phyloP scores from a whole-genome alignment of 2,113 vertebrate genomes.

The Alethe castanea region DNA sequence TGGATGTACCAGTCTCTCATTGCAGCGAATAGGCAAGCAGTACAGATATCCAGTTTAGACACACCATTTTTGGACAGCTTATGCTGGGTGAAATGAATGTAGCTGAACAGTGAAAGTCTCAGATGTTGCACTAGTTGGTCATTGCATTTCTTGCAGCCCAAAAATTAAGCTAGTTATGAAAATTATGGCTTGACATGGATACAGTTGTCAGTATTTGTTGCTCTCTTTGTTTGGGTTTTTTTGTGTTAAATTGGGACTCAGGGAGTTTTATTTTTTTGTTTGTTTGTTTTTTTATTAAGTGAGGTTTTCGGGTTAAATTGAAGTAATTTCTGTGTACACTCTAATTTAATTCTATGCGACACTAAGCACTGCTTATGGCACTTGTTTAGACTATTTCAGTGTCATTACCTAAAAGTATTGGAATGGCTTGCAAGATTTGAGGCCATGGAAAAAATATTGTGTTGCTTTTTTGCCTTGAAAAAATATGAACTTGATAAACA shows the following conservation, averaged over 20 bases:
- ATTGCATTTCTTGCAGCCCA: background rate
- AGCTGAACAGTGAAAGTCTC: background rate
- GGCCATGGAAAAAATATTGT: background rate
- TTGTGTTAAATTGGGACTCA: background rate
- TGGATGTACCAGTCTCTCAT: background rate
- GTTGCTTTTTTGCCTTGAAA: background rate
- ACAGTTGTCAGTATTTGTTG: background rate
- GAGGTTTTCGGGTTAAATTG: background rate
- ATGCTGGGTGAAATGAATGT: background rate
- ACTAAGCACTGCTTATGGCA: background rate
- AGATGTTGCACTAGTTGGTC: background rate
- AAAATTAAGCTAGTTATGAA: background rate
- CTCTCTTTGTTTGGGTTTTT: background rate
- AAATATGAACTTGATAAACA: background rate
- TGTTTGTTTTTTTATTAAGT: background rate
- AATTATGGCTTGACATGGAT: background rate
- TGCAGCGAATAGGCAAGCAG: background rate
- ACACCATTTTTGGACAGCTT: accelerated
- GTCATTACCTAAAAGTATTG: background rate
- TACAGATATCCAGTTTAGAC: background rate
- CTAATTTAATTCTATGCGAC: background rate
- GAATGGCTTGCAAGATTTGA: background rate
- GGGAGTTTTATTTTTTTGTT: background rate
- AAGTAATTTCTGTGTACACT: background rate
- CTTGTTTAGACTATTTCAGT: background rate